Evolutionary conservation across 2,797 vertebrate species (phyloP).

Genomic region (Centropyge bicolor): DNA sequence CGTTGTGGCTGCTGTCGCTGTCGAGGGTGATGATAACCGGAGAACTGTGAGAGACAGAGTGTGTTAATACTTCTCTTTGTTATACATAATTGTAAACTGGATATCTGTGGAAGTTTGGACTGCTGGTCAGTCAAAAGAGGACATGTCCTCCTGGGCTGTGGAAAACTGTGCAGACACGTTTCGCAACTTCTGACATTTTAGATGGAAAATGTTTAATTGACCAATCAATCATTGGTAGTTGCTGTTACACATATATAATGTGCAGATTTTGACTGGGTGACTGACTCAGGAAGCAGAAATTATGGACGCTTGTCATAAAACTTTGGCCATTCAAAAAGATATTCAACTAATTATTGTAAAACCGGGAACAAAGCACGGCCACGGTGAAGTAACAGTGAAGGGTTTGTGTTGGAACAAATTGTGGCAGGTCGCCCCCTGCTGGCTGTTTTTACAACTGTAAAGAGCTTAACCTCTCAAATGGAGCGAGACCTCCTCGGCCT

Average conservation of each 20-base stretch:
- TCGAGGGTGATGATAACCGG: conserved; percentile 79
- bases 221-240: too few species aligned
- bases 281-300: too few species aligned
- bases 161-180: not conserved
- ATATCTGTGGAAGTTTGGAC: too few species aligned
- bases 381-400: not conserved
- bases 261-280: too few species aligned
- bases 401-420: not conserved
- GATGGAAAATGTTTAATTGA: not conserved
- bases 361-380: too few species aligned
- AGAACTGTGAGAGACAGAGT: conserved; percentile 36
- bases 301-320: too few species aligned
- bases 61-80: not conserved
- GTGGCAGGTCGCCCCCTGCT: not conserved
- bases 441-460: not conserved
- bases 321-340: too few species aligned
- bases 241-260: too few species aligned
- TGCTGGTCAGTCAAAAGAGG: too few species aligned
- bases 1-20: conserved; percentile 72
- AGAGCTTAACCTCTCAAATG: not conserved
- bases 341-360: too few species aligned
- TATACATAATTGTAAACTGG: not conserved
- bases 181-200: not conserved
- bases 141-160: too few species aligned
- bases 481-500: not conserved